A percentile compares a stretch with the other conserved stretches of the same genome.
These are phyloP conservation scores for Columba guinea DNA, from an alignment of 2,797 vertebrate genomes.

Conservation along the genomic window DNA sequence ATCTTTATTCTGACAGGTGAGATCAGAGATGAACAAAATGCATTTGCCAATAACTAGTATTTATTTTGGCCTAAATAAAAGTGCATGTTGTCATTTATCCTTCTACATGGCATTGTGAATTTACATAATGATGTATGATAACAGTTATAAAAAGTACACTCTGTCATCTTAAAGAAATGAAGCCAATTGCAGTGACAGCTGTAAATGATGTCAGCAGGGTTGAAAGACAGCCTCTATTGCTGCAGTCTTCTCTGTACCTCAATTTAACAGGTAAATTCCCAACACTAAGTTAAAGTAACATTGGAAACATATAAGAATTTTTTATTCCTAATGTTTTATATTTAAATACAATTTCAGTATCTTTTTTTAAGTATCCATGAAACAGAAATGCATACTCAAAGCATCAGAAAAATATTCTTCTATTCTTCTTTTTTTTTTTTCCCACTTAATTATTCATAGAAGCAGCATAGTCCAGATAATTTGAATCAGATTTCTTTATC, in stretches of 20 bases:
- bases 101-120: not conserved
- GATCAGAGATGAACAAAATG: not conserved
- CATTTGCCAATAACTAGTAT: not conserved
- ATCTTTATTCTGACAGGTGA: not conserved
- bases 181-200: not conserved
- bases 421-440: too few relatives aligned
- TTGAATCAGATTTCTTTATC: not conserved
- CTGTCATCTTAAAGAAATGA: not conserved
- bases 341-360: not conserved
- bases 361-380: not conserved
- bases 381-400: not conserved
- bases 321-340: not conserved
- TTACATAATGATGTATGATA: not conserved
- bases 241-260: not conserved
- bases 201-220: not conserved
- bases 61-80: slow-evolving; percentile 14
- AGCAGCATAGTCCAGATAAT: not conserved
- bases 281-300: not conserved
- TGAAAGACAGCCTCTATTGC: not conserved
- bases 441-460: not conserved
- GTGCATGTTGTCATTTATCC: not conserved
- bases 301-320: not conserved
- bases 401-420: not conserved
- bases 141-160: not conserved
- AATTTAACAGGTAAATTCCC: not conserved